Base-by-base conservation (phyloP, 1,140 invertebrate species). In the Drosophila navojoa region DNA sequence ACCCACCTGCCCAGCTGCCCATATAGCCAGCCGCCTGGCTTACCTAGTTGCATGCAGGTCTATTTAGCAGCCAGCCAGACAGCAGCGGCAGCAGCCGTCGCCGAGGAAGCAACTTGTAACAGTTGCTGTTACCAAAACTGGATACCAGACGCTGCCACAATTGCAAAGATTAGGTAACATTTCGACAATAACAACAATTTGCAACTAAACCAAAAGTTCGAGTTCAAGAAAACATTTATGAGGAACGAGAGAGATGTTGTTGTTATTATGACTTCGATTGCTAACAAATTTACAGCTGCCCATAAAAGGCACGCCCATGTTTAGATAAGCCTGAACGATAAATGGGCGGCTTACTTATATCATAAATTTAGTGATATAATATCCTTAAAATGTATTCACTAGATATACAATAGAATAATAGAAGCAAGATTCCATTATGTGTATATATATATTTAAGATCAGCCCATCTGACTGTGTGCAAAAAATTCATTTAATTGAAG, bases 161-260 rank as follows among this genome's bases (percentile, higher is more conserved):
- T 55, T 72, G 70, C 59, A 63, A n/a, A 27, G 76, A 89, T 87
- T 87, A 87, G 82, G 79, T 87, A 87, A 87, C 81, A 44, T 6
- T n/a, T 9, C 42, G 4, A 29, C 27, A 61, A 55, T 4, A 29
- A 29, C 57, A 58, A 42, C 50, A 35, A 32, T 22, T 15, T 13
- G 11, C 44, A 63, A 44, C 25, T 19, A 16, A 10, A n/a, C 29
- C 42, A 89, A 89, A 90, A 89, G 84, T 89, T 89, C 84, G 84
- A 89, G 84, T 89, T 89, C 84, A 90, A 80, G 84, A 71, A 59
- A 84, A 89, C 67, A 77, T 75, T 73, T 77, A 45, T 58, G 71
- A 54, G 60, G 60, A 9, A 42, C 38, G 38, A 15, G 38, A 15
- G 38, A 25, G 53, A n/a, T 38, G 13, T 9, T 27, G 54, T 63